Percentiles rank a stretch among this genome's conserved stretches.
These are phyloP conservation scores for Apamea monoglypha DNA, from an alignment of 2,888 invertebrate genomes.

Conservation along the genomic window DNA sequence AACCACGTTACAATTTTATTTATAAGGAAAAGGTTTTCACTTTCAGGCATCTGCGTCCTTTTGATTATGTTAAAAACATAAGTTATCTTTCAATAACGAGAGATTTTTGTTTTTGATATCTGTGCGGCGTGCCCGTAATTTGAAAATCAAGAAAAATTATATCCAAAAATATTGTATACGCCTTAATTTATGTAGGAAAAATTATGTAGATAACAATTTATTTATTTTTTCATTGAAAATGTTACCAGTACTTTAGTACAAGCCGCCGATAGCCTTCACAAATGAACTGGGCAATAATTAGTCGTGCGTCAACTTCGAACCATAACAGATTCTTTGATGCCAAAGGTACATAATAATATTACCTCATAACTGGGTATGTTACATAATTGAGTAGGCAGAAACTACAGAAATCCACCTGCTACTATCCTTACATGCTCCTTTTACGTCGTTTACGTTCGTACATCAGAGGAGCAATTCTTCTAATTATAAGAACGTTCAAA, in stretches of 20 bases:
- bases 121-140: neutral
- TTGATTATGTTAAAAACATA: conserved; percentile 14
- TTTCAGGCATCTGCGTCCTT: conserved; percentile 9
- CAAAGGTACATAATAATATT: neutral
- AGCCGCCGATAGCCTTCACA: conserved; percentile 10
- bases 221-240: neutral
- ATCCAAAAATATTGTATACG: neutral
- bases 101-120: neutral
- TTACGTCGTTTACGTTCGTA: too few relatives aligned
- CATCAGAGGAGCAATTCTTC: too few relatives aligned
- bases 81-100: conserved; percentile 9
- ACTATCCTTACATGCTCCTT: neutral
- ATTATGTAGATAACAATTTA: neutral
- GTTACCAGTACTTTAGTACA: neutral
- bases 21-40: conserved; percentile 22
- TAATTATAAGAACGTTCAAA: too few relatives aligned
- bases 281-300: conserved; percentile 24
- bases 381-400: too few relatives aligned
- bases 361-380: neutral
- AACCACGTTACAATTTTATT: conserved; percentile 43
- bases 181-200: neutral
- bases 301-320: neutral
- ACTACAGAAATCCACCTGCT: too few relatives aligned
- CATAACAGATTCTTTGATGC: neutral
- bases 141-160: neutral